Evolutionary conservation across 2,113 vertebrate genomes (phyloP).

Genomic region (Mobula birostris): DNA sequence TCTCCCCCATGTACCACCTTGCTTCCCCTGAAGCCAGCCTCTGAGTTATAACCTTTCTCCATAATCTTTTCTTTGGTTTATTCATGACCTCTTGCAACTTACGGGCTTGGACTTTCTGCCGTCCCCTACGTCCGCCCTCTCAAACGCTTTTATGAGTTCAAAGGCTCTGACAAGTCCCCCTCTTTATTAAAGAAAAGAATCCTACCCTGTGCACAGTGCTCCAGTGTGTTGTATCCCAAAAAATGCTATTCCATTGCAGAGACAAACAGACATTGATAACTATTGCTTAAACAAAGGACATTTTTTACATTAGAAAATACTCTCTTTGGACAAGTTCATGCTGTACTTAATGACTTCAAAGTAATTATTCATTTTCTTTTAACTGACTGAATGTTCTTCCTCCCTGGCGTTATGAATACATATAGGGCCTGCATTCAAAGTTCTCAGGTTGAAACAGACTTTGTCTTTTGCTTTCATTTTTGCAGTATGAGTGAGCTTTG

Average conservation of each 20-base stretch:
- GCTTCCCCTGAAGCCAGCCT: not conserved
- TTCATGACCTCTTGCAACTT: not conserved
- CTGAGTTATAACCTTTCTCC: not conserved
- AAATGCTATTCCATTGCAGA: not conserved
- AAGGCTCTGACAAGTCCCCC: not conserved
- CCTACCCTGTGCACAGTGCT: not conserved
- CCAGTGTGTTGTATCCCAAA: not conserved
- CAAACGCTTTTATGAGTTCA: not conserved
- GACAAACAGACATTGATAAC: not conserved
- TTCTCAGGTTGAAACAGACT: not conserved
- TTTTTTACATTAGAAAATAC: not conserved
- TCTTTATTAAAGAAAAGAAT: not conserved
- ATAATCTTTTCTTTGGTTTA: not conserved
- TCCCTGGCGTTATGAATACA: not conserved
- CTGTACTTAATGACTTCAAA: not conserved
- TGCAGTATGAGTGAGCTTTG: not conserved
- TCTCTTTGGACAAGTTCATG: slow-evolving; percentile 1
- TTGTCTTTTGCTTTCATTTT: not conserved
- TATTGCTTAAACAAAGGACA: slow-evolving; percentile 19
- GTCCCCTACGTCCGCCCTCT: not conserved
- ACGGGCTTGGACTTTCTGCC: not conserved
- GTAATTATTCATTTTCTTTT: not conserved
- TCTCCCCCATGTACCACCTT: not conserved
- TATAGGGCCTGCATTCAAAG: not conserved
- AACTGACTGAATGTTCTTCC: not conserved